These are phyloP conservation scores for Caenorhabditis briggsae DNA, from an alignment of 1,140 invertebrate genomes.

Conservation along the genomic window DNA sequence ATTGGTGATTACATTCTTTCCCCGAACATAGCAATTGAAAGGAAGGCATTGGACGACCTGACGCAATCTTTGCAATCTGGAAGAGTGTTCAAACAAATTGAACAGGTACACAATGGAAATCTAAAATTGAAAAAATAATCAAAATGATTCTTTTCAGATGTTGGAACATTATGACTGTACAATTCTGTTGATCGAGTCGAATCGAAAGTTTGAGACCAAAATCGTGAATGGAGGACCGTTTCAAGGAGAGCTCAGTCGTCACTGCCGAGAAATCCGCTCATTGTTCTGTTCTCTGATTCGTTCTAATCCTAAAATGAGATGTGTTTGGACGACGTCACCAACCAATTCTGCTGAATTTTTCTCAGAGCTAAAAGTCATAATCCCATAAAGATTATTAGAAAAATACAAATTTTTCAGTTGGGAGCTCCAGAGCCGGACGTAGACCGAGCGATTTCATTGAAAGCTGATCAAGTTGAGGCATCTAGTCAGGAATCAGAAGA, in stretches of 20 bases:
- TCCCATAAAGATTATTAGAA: not conserved
- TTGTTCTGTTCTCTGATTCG: conserved; percentile 72
- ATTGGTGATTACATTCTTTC: conserved; percentile 91
- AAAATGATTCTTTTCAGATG: conserved; percentile 68
- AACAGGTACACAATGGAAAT: conserved; percentile 77
- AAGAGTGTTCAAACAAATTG: conserved; percentile 92
- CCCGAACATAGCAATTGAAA: conserved; percentile 93
- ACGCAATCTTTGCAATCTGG: conserved; percentile 95
- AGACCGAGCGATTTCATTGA: conserved; percentile 68
- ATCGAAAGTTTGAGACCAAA: conserved; percentile 72
- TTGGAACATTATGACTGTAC: conserved; percentile 71
- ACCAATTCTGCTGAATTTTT: conserved; percentile 74
- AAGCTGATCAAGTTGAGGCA: conserved; percentile 66
- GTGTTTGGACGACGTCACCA: conserved; percentile 72
- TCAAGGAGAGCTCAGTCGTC: conserved; percentile 71
- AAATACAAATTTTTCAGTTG: conserved; percentile 59
- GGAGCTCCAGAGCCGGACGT: conserved; percentile 71
- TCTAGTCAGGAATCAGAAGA: conserved; percentile 14
- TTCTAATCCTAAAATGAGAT: conserved; percentile 67
- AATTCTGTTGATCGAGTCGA: conserved; percentile 75
- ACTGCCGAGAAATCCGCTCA: conserved; percentile 72
- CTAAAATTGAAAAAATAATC: not conserved
- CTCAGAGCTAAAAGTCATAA: conserved; percentile 74
- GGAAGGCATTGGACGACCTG: conserved; percentile 96
- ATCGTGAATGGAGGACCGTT: conserved; percentile 65